Conservation (phyloP, 2,888 invertebrate genomes). For the Aporophyla lueneburgensis region DNA sequence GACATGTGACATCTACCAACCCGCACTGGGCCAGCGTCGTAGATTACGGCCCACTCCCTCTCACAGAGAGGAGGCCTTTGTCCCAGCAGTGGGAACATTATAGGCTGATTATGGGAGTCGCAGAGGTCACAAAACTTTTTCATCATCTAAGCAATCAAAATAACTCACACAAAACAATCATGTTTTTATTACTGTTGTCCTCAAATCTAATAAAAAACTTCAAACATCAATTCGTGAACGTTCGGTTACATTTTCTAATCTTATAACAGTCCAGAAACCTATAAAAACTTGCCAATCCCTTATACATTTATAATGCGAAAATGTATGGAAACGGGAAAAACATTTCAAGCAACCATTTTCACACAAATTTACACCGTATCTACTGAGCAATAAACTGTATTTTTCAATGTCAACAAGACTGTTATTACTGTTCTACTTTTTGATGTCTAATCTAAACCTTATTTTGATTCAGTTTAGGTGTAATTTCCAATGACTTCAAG, state of each 20-base stretch:
- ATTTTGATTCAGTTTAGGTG: neutral
- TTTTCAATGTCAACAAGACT: neutral
- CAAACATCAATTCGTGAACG: constrained; percentile 31
- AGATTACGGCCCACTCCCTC: no score
- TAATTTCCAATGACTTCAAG: constrained; percentile 15
- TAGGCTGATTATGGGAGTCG: neutral
- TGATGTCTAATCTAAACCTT: constrained; percentile 25
- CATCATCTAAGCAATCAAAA: no score
- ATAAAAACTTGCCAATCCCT: constrained; percentile 46
- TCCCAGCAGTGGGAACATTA: no score
- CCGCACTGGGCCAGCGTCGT: no score
- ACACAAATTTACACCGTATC: constrained; percentile 10
- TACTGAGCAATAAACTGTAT: rapidly evolving
- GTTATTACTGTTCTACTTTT: neutral
- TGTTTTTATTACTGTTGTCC: constrained; percentile 15
- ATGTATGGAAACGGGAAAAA: constrained; percentile 24
- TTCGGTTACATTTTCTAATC: constrained; percentile 13
- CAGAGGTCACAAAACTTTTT: no score
- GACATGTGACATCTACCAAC: no score
- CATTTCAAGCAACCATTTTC: neutral
- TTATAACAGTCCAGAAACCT: constrained; percentile 24
- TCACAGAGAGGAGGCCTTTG: no score
- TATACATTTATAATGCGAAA: constrained; percentile 27
- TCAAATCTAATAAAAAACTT: constrained; percentile 46
- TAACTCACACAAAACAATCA: no score